Conservation (phyloP, 2,113 vertebrate genomes). For the Saccopteryx bilineata region DNA sequence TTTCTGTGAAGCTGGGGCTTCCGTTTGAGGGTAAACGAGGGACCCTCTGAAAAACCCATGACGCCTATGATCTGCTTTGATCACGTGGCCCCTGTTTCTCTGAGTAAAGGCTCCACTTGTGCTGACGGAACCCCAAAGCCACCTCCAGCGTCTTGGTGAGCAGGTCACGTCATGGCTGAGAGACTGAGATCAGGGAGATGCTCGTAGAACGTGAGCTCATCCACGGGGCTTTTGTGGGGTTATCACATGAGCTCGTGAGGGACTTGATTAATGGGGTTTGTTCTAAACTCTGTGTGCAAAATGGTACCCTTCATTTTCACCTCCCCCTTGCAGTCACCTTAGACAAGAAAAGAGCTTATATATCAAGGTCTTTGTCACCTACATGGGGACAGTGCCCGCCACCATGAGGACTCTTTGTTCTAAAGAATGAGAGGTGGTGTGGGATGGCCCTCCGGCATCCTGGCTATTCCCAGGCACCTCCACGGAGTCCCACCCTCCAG, state of each 20-base stretch:
- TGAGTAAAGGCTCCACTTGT: neutral
- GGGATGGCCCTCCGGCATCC: fast-evolving
- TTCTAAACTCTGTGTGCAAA: neutral
- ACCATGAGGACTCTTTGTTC: too few relatives aligned
- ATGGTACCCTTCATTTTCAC: fast-evolving
- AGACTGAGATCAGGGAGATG: too few relatives aligned
- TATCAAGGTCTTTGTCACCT: fast-evolving
- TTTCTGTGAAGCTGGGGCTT: too few relatives aligned
- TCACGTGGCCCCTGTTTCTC: neutral
- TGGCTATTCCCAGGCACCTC: fast-evolving
- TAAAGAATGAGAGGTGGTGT: fast-evolving
- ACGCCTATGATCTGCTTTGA: too few relatives aligned
- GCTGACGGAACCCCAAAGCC: too few relatives aligned
- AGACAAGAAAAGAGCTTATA: neutral
- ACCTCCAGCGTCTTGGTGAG: neutral
- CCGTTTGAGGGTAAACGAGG: too few relatives aligned
- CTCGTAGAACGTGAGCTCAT: neutral
- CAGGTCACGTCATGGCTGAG: too few relatives aligned
- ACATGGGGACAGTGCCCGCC: neutral
- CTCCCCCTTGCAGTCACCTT: too few relatives aligned
- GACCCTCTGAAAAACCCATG: too few relatives aligned
- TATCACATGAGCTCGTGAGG: too few relatives aligned
- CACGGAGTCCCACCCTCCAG: neutral
- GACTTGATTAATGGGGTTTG: too few relatives aligned
- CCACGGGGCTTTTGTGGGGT: neutral